Evolutionary conservation across 2,113 vertebrate genomes (phyloP).

Genomic region (Danionella cerebrum): DNA sequence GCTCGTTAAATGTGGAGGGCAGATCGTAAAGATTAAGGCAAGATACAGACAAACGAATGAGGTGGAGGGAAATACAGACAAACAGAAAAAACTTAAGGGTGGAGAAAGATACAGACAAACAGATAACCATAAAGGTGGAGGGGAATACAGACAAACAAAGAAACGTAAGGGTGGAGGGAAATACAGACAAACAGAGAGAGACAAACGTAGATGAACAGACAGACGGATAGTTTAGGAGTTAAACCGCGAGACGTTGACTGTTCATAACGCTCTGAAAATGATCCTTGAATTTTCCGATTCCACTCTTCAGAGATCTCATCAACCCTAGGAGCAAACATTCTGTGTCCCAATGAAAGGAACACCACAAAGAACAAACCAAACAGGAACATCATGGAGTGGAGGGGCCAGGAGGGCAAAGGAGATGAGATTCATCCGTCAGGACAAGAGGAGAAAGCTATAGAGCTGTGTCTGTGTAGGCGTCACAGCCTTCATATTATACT

Average conservation of each 20-base stretch:
- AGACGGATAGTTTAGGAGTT: too few relatives aligned
- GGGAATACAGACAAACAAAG: neutral
- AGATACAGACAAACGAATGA: too few relatives aligned
- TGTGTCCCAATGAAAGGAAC: neutral
- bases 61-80: too few relatives aligned
- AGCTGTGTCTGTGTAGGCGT: neutral
- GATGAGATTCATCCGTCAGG: neutral
- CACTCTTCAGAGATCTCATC: too few relatives aligned
- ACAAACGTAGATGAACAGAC: neutral
- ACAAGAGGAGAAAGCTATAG: neutral
- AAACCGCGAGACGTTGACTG: too few relatives aligned
- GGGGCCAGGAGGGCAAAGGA: neutral
- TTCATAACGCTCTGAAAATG: too few relatives aligned
- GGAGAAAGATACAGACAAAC: neutral
- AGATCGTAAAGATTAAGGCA: too few relatives aligned
- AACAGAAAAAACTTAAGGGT: too few relatives aligned
- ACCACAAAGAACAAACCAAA: too few relatives aligned
- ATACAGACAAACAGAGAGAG: neutral
- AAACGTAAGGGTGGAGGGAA: neutral
- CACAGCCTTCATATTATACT: slow-evolving; percentile 1
- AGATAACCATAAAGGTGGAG: neutral
- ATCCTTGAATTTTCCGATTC: too few relatives aligned
- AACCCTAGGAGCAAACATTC: too few relatives aligned
- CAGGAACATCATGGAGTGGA: neutral
- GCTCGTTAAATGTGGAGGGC: too few relatives aligned